phyloP scores from a whole-genome alignment of 35 echinoderm and acorn worm species.

The Ophioderma brevispina region DNA sequence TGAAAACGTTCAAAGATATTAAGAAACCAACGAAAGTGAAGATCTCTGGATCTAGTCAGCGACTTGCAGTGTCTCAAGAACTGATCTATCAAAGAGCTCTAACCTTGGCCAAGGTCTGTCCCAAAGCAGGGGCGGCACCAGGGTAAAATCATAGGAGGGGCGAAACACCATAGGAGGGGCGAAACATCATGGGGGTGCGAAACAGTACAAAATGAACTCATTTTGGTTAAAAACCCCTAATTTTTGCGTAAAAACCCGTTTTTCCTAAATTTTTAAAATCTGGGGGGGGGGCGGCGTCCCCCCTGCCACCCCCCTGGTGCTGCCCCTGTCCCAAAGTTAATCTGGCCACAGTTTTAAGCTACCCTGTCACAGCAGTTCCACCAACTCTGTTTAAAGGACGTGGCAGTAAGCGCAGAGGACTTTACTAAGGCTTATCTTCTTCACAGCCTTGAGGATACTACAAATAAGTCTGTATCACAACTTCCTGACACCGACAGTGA shows the following conservation, averaged over 20 bases:
- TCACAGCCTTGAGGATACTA: not conserved
- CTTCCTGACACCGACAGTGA: not conserved
- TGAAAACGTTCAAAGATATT: slow-evolving; percentile 14
- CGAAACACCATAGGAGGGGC: too few species aligned
- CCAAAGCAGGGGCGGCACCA: too few species aligned
- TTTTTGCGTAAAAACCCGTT: too few species aligned
- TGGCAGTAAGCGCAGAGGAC: slow-evolving; percentile 3
- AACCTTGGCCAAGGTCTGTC: not conserved
- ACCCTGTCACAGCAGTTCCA: slow-evolving; percentile 10
- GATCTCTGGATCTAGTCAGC: not conserved
- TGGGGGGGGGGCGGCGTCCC: too few species aligned
- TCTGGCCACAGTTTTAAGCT: slow-evolving; percentile 17
- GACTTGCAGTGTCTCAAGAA: not conserved
- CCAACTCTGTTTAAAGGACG: slow-evolving; percentile 7
- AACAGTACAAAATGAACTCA: too few species aligned
- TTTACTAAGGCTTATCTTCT: not conserved
- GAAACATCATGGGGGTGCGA: too few species aligned
- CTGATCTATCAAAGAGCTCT: slow-evolving; percentile 4
- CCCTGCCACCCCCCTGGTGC: too few species aligned
- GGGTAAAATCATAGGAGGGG: too few species aligned
- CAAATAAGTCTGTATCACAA: not conserved
- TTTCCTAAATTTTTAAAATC: too few species aligned
- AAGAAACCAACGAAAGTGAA: slow-evolving; percentile 9
- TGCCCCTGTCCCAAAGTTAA: not conserved
- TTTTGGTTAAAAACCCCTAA: too few species aligned